Percentiles rank a stretch among this genome's conserved stretches.
Conservation (phyloP, 2,113 vertebrate species). For the Tychaedon coryphoeus region DNA sequence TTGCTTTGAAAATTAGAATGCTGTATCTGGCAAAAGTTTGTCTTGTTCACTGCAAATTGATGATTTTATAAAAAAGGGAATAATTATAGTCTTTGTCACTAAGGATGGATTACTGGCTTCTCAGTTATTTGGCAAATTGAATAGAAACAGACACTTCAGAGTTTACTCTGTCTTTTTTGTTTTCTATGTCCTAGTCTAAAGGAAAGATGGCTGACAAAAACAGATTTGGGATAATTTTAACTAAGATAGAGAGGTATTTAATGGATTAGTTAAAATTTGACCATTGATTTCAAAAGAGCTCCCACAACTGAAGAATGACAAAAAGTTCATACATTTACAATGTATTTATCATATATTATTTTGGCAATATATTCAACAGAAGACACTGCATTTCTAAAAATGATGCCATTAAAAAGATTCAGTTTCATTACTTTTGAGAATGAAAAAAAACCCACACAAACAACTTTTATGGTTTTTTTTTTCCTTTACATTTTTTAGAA, state of each 20-base stretch:
- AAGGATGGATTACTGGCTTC: not conserved
- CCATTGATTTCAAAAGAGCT: not conserved
- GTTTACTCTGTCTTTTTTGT: not conserved
- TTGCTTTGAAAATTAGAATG: not conserved
- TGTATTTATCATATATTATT: fast-evolving
- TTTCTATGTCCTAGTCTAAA: not conserved
- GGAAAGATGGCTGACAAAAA: not conserved
- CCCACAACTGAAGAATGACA: not conserved
- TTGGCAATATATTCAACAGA: not conserved
- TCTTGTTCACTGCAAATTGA: not conserved
- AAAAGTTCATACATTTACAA: not conserved
- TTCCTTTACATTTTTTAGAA: not conserved
- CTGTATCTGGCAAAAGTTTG: not conserved
- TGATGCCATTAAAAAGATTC: not conserved
- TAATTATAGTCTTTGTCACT: not conserved
- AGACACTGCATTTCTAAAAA: not conserved
- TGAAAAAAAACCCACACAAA: not conserved
- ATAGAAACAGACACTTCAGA: not conserved
- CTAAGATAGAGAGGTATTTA: not conserved
- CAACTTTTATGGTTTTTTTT: not conserved
- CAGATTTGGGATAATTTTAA: not conserved
- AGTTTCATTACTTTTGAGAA: not conserved
- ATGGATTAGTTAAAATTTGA: not conserved
- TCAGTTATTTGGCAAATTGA: not conserved
- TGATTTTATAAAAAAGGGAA: not conserved